Conservation (phyloP, 2,888 invertebrate species). For the Caenorhabditis angaria region DNA sequence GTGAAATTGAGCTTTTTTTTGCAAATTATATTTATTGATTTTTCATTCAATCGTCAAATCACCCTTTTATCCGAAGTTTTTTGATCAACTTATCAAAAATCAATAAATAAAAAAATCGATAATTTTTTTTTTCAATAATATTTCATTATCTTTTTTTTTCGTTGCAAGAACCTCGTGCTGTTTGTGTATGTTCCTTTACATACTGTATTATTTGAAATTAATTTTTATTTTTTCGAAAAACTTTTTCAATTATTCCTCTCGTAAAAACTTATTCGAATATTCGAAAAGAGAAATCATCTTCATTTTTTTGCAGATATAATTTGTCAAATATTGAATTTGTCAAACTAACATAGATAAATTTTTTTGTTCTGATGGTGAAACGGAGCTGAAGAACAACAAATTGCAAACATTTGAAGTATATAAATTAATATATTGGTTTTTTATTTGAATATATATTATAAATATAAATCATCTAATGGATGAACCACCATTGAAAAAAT, state of each 20-base stretch:
- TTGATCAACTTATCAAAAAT: slow-evolving; percentile 3
- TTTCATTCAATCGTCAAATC: slow-evolving; percentile 2
- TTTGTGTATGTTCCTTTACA: background rate
- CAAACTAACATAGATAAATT: background rate
- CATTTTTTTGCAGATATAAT: background rate
- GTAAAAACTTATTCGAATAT: too few species aligned
- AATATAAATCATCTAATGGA: slow-evolving; percentile 30
- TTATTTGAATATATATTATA: background rate
- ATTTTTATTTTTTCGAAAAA: background rate
- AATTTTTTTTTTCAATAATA: background rate
- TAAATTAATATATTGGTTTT: background rate
- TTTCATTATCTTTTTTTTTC: background rate
- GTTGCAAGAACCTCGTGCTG: background rate
- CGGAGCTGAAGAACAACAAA: background rate
- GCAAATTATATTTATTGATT: background rate
- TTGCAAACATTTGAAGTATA: background rate
- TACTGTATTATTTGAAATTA: background rate
- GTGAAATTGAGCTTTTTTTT: slow-evolving; percentile 15
- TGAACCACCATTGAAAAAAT: slow-evolving; percentile 44
- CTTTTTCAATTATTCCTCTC: too few species aligned
- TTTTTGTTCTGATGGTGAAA: background rate
- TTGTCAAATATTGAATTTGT: slow-evolving; percentile 2
- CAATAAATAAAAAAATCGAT: slow-evolving; percentile 6
- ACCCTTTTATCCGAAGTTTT: slow-evolving; percentile 4
- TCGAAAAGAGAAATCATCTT: background rate